Conservation (phyloP, 2,888 invertebrate genomes). For the Tachina lurida region DNA sequence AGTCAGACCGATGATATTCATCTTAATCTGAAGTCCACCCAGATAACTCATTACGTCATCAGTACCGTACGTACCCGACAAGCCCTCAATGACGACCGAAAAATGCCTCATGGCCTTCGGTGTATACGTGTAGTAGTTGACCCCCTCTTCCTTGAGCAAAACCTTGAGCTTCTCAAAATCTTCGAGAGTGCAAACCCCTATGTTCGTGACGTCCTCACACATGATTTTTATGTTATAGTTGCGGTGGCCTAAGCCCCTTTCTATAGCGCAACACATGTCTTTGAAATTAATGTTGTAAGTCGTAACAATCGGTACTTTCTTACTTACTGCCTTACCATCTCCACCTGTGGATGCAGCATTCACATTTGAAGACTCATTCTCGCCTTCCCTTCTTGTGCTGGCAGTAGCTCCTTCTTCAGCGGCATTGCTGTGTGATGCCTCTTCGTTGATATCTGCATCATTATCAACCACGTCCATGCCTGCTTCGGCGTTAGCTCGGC, state of each 20-base stretch:
- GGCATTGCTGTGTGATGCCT: no score
- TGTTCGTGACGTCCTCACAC: neutral
- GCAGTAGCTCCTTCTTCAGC: no score
- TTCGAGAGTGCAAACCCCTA: neutral
- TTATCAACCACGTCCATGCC: no score
- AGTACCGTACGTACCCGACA: neutral
- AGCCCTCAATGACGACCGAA: neutral
- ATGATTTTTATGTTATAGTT: no score
- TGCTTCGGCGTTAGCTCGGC: no score
- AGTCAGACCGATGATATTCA: neutral
- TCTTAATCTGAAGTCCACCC: neutral
- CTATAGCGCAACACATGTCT: neutral
- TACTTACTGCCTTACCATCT: no score
- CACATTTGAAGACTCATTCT: no score
- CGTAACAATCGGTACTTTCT: neutral
- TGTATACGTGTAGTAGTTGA: neutral
- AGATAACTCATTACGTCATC: neutral
- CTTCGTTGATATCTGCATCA: no score
- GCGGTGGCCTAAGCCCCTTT: neutral
- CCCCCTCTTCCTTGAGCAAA: no score
- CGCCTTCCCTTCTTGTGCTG: no score
- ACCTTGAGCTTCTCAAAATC: neutral
- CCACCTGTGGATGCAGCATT: no score
- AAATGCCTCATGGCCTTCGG: neutral
- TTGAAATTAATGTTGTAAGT: slow-evolving; percentile 6